These are phyloP conservation scores for Trichonephila inaurata DNA, from an alignment of 1,140 invertebrate genomes.

Conservation along the genomic window DNA sequence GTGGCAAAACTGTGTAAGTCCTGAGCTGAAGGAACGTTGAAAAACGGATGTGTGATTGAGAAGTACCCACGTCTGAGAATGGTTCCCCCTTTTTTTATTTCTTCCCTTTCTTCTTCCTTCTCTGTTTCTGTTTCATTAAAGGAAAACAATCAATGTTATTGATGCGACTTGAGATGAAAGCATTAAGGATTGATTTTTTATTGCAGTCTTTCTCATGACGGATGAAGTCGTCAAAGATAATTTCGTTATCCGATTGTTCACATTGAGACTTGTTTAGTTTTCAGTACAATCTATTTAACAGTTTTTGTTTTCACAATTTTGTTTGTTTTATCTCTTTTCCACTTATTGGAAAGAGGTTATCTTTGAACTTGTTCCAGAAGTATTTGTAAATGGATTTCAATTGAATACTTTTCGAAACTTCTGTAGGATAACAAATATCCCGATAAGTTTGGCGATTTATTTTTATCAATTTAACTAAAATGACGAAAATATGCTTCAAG, in stretches of 20 bases:
- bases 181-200: conserved; percentile 52
- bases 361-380: neutral
- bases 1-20: conserved; percentile 13
- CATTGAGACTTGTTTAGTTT: conserved; percentile 4
- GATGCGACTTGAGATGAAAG: conserved; percentile 49
- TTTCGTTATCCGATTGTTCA: conserved; percentile 12
- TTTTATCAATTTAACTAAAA: neutral
- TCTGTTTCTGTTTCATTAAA: conserved; percentile 52
- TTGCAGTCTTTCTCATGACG: conserved; percentile 13
- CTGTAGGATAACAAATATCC: neutral
- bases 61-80: neutral
- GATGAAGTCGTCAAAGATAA: conserved; percentile 28
- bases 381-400: conserved; percentile 9
- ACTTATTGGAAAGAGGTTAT: conserved; percentile 14
- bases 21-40: neutral
- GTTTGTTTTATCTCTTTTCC: neutral
- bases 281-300: conserved; percentile 31
- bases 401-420: neutral
- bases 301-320: neutral
- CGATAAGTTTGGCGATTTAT: neutral
- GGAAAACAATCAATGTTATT: conserved; percentile 63
- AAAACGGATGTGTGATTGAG: conserved; percentile 54
- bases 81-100: neutral
- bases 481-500: too few relatives aligned
- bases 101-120: neutral